A percentile compares a stretch with the other conserved stretches of the same genome.
Conservation (phyloP, 2,113 vertebrate genomes). For the Notarius quadriscutis region DNA sequence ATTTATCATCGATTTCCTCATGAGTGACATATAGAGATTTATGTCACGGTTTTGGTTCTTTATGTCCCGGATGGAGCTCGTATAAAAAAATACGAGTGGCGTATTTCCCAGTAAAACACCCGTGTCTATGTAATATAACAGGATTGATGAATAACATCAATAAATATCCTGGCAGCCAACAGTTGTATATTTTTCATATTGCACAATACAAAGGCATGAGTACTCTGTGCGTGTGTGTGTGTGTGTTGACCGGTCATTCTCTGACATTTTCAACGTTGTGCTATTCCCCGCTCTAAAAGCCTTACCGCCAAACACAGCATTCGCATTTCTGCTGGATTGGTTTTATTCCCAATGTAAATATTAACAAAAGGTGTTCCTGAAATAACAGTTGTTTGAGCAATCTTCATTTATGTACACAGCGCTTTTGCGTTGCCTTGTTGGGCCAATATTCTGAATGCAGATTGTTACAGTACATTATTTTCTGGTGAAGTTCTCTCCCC, state of each 20-base stretch:
- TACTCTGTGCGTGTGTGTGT: neutral
- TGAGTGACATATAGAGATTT: too few species aligned
- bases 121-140: too few species aligned
- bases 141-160: neutral
- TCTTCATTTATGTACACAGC: constrained; percentile 21
- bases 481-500: neutral
- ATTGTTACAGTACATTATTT: neutral
- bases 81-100: too few species aligned
- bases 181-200: neutral
- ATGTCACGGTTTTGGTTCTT: too few species aligned
- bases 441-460: neutral
- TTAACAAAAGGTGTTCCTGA: constrained; percentile 20
- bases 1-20: too few species aligned
- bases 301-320: neutral
- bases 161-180: neutral
- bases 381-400: constrained; percentile 29
- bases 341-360: constrained; percentile 38
- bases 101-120: too few species aligned
- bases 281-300: neutral
- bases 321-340: neutral
- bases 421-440: neutral
- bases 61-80: too few species aligned
- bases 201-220: neutral
- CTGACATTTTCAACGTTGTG: neutral
- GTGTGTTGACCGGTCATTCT: neutral